Evolutionary conservation across 2,113 vertebrate genomes (phyloP).

Genomic region (Tachysurus fulvidraco): DNA sequence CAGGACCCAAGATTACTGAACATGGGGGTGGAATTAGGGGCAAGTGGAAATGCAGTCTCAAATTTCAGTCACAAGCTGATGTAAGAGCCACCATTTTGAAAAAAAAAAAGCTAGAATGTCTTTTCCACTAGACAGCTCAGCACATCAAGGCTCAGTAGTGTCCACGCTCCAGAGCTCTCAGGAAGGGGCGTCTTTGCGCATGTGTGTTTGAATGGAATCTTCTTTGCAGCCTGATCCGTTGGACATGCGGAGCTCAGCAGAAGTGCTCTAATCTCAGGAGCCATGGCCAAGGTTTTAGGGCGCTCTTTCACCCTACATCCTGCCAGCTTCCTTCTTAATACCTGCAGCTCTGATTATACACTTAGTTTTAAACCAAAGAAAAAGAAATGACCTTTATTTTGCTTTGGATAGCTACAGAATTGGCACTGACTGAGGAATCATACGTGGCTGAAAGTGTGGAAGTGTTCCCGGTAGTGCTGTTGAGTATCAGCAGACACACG

Average conservation of each 20-base stretch:
- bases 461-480: slow-evolving; percentile 17
- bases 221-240: slow-evolving; percentile 69
- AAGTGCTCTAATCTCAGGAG: slow-evolving; percentile 66
- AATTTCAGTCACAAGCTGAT: not conserved
- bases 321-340: slow-evolving; percentile 53
- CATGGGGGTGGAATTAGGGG: not conserved
- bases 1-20: not conserved
- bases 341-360: slow-evolving; percentile 59
- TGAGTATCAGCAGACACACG: slow-evolving; percentile 28
- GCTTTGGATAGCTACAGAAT: not conserved
- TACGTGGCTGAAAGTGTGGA: not conserved
- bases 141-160: not conserved
- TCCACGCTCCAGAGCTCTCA: not conserved
- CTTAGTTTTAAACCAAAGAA: slow-evolving; percentile 51
- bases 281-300: slow-evolving; percentile 55
- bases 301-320: slow-evolving; percentile 55
- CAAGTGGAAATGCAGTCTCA: not conserved
- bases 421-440: not conserved
- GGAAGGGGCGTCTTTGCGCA: not conserved
- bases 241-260: slow-evolving; percentile 67
- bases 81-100: not conserved
- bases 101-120: not conserved
- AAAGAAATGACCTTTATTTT: not conserved
- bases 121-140: not conserved
- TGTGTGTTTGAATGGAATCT: slow-evolving; percentile 51